A percentile compares a stretch with the other conserved stretches of the same genome.
Conservation (phyloP, 2,797 vertebrate species). For the Thaleichthys pacificus region DNA sequence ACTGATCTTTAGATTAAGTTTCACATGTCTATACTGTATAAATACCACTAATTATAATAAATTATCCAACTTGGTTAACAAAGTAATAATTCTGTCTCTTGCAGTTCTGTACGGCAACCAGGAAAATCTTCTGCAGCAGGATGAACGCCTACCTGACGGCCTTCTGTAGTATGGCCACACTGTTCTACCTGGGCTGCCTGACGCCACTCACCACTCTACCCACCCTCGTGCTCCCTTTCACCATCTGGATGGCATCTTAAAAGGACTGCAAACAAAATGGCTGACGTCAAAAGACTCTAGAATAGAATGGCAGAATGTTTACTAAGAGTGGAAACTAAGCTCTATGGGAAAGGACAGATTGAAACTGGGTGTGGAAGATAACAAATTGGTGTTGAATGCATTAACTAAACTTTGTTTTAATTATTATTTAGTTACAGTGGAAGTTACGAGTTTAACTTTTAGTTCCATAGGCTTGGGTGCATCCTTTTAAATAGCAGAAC, state of each 20-base stretch:
- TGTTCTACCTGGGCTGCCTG: conserved; percentile 76
- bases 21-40: no score
- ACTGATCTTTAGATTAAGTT: no score
- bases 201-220: conserved; percentile 77
- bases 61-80: not conserved
- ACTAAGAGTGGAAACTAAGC: conserved; percentile 12
- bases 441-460: not conserved
- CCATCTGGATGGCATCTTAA: conserved; percentile 94
- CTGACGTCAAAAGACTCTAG: conserved; percentile 29
- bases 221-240: conserved; percentile 83
- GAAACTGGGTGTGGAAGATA: not conserved
- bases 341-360: conserved; percentile 12
- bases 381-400: not conserved
- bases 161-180: conserved; percentile 74
- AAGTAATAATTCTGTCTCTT: conserved; percentile 33
- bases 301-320: not conserved
- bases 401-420: not conserved
- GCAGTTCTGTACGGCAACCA: conserved; percentile 89
- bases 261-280: not conserved
- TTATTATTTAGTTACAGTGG: not conserved
- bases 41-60: not conserved
- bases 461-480: not conserved
- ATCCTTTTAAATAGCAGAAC: not conserved
- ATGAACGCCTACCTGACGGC: conserved; percentile 82
- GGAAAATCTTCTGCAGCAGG: conserved; percentile 90